Conservation (phyloP, 2,888 invertebrate genomes). For the Leucophenga maculata region DNA sequence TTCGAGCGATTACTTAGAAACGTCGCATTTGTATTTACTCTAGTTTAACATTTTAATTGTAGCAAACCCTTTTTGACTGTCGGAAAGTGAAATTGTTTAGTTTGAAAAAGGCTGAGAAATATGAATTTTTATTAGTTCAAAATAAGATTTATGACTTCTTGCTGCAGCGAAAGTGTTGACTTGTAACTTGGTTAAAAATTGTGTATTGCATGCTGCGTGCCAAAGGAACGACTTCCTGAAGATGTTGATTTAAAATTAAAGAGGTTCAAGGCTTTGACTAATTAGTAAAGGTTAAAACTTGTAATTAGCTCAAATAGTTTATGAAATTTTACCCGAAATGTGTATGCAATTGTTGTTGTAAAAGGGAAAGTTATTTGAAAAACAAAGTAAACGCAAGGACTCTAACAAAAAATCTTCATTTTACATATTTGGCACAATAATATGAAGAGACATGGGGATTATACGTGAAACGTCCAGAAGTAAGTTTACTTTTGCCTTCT, state of each 20-base stretch:
- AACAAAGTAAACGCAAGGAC: too few species aligned
- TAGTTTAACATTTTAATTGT: slow-evolving; percentile 65
- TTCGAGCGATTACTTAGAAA: background rate
- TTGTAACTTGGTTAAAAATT: background rate
- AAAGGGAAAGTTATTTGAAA: slow-evolving; percentile 30
- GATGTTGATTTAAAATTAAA: background rate
- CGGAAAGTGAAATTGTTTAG: slow-evolving; percentile 5
- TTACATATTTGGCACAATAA: too few species aligned
- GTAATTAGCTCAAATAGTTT: slow-evolving; percentile 47
- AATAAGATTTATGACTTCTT: slow-evolving; percentile 25
- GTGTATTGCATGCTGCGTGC: background rate
- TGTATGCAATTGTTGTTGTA: slow-evolving; percentile 27
- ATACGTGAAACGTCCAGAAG: too few species aligned
- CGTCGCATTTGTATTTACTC: slow-evolving; percentile 46
- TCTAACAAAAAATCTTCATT: too few species aligned
- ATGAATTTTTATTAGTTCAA: slow-evolving; percentile 37
- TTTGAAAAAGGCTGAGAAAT: slow-evolving; percentile 9
- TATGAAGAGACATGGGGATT: too few species aligned
- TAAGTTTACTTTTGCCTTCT: too few species aligned
- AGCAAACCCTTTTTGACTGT: slow-evolving; percentile 35
- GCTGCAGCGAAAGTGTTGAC: slow-evolving; percentile 50
- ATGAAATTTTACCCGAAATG: background rate
- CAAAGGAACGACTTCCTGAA: background rate
- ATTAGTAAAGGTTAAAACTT: slow-evolving; percentile 62
- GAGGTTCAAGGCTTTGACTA: slow-evolving; percentile 30